phyloP scores from a whole-genome alignment of 2,888 invertebrate genomes.

The Eupithecia subfuscata region DNA sequence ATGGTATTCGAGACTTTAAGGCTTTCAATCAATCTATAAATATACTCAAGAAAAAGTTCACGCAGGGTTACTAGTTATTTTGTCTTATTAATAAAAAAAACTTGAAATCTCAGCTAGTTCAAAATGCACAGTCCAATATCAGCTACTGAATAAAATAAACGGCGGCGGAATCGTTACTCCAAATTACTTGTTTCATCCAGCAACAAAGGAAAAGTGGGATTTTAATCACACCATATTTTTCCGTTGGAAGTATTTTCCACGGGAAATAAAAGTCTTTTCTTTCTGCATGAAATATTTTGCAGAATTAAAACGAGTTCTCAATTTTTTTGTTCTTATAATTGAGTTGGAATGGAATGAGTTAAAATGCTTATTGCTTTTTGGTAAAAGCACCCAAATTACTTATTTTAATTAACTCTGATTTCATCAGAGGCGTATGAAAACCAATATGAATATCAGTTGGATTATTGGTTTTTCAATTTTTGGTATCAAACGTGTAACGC shows the following conservation, averaged over 20 bases:
- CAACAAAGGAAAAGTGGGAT: conserved; percentile 32
- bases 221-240: conserved; percentile 36
- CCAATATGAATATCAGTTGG: neutral
- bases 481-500: neutral
- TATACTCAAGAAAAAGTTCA: no score
- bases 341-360: neutral
- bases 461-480: neutral
- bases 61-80: no score
- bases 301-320: conserved; percentile 7
- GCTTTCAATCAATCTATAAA: no score
- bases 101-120: neutral
- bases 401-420: neutral
- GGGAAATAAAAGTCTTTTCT: conserved; percentile 19
- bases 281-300: conserved; percentile 20
- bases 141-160: conserved; percentile 4
- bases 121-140: conserved; percentile 14
- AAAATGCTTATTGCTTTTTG: neutral
- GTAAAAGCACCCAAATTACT: neutral
- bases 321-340: conserved; percentile 8
- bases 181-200: conserved; percentile 35
- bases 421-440: neutral
- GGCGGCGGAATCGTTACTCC: conserved; percentile 10
- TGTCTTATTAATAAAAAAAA: no score
- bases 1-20: no score
- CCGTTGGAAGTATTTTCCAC: conserved; percentile 21